Conservation (phyloP, 2,888 invertebrate species). For the Ellobium chinense region DNA sequence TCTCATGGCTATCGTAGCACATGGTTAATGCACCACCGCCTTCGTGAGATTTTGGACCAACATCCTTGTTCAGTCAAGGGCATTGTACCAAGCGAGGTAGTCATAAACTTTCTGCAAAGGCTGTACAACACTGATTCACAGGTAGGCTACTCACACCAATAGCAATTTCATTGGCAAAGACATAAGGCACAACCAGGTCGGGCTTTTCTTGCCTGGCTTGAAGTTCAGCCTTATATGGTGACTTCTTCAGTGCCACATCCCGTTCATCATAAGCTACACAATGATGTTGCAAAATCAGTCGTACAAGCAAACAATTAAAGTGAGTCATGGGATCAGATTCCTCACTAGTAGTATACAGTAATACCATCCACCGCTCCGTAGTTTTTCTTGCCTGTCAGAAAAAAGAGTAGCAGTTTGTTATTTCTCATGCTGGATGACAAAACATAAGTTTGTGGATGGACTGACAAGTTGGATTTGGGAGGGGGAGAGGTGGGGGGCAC, state of each 20-base stretch:
- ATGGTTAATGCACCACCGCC: too few species aligned
- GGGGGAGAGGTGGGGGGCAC: too few species aligned
- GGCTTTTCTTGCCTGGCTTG: neutral
- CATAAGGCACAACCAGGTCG: neutral
- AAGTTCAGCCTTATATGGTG: neutral
- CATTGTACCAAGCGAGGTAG: too few species aligned
- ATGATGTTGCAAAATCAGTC: conserved; percentile 33
- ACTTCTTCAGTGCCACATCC: conserved; percentile 23
- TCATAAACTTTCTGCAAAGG: too few species aligned
- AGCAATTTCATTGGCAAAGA: conserved; percentile 10
- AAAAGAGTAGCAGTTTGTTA: too few species aligned
- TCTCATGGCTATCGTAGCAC: too few species aligned
- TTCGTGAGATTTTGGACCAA: too few species aligned
- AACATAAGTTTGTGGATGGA: too few species aligned
- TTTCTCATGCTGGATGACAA: too few species aligned
- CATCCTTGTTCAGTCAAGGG: too few species aligned
- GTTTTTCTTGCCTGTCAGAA: neutral
- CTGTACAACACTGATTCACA: too few species aligned
- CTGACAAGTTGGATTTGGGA: too few species aligned
- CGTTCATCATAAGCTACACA: conserved; percentile 36
- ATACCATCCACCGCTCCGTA: conserved; percentile 28
- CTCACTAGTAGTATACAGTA: conserved; percentile 37
- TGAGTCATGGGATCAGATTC: conserved; percentile 7
- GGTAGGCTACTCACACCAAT: conserved; percentile 42
- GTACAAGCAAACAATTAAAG: conserved; percentile 18